Percentiles rank a stretch among this genome's conserved stretches.
Evolutionary conservation across 2,888 invertebrate genomes (phyloP).

Genomic region (Pollenia amentaria): DNA sequence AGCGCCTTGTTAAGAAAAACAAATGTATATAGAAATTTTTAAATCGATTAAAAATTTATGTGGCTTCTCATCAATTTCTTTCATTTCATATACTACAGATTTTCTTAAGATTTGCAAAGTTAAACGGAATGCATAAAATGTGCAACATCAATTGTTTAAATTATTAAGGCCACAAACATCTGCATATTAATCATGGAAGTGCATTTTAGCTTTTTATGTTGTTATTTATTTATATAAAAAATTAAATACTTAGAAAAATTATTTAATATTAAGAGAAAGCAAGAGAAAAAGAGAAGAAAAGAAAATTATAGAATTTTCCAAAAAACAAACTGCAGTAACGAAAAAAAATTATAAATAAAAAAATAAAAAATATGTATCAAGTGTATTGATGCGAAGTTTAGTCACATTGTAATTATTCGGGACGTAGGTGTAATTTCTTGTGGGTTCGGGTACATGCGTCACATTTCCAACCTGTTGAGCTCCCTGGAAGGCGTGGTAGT

Average conservation of each 20-base stretch:
- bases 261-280: conserved; percentile 8
- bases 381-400: conserved; percentile 85
- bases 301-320: conserved; percentile 74
- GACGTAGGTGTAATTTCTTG: conserved; percentile 85
- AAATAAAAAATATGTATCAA: conserved; percentile 78
- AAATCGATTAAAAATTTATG: not conserved
- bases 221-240: not conserved
- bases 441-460: conserved; percentile 85
- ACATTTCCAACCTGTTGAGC: conserved; percentile 94
- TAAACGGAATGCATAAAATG: not conserved
- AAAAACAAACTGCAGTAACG: conserved; percentile 81
- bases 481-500: conserved; percentile 99
- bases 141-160: conserved; percentile 18
- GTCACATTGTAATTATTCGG: conserved; percentile 85
- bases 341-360: conserved; percentile 78
- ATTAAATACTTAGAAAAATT: not conserved
- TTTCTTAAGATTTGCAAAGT: not conserved
- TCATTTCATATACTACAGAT: not conserved
- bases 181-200: not conserved
- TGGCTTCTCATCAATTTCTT: conserved; percentile 35
- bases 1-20: not conserved
- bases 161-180: conserved; percentile 9
- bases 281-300: conserved; percentile 25
- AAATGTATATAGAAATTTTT: not conserved
- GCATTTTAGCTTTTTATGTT: not conserved